Percentiles rank a stretch among this genome's conserved stretches.
These are phyloP conservation scores for Diogma glabrata DNA, from an alignment of 2,888 invertebrate genomes.

Conservation along the genomic window DNA sequence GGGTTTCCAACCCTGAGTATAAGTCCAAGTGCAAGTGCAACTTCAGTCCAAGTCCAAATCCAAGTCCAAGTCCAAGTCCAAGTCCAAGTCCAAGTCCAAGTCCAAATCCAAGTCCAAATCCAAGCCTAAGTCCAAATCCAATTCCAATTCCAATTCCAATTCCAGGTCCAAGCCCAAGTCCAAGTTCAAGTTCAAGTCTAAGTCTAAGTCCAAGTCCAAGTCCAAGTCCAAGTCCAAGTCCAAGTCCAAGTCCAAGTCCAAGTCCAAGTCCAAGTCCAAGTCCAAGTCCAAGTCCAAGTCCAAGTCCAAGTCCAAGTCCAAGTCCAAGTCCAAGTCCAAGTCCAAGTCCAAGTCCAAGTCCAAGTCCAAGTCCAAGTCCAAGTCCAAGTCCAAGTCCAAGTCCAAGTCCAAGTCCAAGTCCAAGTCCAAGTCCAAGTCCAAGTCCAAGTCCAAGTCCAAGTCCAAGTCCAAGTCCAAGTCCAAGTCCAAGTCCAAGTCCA, in stretches of 20 bases:
- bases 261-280: conserved; percentile 12
- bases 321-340: conserved; percentile 12
- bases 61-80: conserved; percentile 11
- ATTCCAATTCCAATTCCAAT: conserved; percentile 10
- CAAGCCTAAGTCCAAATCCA: conserved; percentile 11
- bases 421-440: conserved; percentile 11
- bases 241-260: conserved; percentile 12
- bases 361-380: conserved; percentile 13
- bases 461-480: conserved; percentile 12
- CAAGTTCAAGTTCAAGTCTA: conserved; percentile 10
- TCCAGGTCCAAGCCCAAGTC: conserved; percentile 10
- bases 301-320: conserved; percentile 12
- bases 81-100: conserved; percentile 12
- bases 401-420: conserved; percentile 2
- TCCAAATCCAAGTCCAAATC: conserved; percentile 11
- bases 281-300: conserved; percentile 12
- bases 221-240: conserved; percentile 11
- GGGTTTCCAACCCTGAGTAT: conserved; percentile 8
- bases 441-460: conserved; percentile 5
- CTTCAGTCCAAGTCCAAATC: conserved; percentile 10
- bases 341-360: conserved; percentile 11
- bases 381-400: conserved; percentile 10
- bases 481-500: conserved; percentile 12
- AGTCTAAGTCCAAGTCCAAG: conserved; percentile 1
- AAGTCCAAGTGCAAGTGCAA: conserved; percentile 12